phyloP scores from a whole-genome alignment of 2,797 vertebrate species.

The Muscicapa striata region DNA sequence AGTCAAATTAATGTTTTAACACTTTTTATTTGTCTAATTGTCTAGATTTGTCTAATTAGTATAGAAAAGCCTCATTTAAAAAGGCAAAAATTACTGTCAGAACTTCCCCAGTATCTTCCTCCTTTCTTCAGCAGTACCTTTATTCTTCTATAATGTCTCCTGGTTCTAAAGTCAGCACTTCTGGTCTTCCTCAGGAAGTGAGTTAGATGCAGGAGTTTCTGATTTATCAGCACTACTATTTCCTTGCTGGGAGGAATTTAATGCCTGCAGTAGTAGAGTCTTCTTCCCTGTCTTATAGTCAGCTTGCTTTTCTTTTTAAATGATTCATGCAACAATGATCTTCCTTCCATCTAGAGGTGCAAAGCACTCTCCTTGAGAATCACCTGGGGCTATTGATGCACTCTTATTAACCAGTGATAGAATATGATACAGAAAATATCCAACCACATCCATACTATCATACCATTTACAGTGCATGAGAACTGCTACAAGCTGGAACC shows the following conservation, averaged over 20 bases:
- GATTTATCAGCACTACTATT: not conserved
- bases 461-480: no score
- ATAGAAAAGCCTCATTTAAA: not conserved
- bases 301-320: not conserved
- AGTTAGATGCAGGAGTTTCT: not conserved
- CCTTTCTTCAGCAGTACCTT: not conserved
- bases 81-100: not conserved
- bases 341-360: not conserved
- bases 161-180: not conserved
- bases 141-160: not conserved
- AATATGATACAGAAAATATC: not conserved
- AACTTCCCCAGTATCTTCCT: not conserved
- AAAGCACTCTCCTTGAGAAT: not conserved
- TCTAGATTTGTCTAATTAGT: not conserved
- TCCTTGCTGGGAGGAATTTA: not conserved
- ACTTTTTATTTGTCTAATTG: not conserved
- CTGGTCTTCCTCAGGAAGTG: not conserved
- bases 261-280: not conserved
- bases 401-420: not conserved
- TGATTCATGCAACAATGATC: not conserved
- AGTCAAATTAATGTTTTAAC: not conserved
- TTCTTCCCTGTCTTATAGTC: not conserved
- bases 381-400: not conserved
- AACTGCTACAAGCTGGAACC: not conserved
- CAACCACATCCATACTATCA: rapidly evolving